A percentile compares a stretch with the other conserved stretches of the same genome.
Evolutionary conservation across 2,888 invertebrate genomes (phyloP).

Genomic region (Lepas anatifera): DNA sequence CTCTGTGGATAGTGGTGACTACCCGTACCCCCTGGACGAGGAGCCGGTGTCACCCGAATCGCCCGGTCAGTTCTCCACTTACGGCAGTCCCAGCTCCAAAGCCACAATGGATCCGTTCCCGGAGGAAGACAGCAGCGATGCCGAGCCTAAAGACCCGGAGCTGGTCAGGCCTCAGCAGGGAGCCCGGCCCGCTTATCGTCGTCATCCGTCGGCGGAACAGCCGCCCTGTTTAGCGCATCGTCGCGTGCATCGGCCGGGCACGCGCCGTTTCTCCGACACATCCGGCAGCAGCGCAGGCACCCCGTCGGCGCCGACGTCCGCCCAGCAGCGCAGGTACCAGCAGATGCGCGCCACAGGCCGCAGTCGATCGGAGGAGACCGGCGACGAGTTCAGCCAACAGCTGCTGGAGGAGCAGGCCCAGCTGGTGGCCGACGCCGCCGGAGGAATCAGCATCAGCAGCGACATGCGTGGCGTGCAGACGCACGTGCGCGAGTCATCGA

Average conservation of each 20-base stretch:
- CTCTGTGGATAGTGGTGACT: constrained; percentile 7
- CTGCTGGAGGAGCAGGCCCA: constrained; percentile 1
- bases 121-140: too few species aligned
- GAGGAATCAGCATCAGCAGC: not conserved
- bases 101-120: too few species aligned
- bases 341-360: not conserved
- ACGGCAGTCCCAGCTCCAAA: too few species aligned
- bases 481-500: not conserved
- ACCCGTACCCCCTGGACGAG: constrained; percentile 10
- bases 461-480: not conserved
- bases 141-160: too few species aligned
- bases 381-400: constrained; percentile 14
- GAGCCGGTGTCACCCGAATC: constrained; percentile 18
- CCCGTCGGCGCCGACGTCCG: constrained; percentile 12
- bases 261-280: too few species aligned
- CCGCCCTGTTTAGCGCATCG: not conserved
- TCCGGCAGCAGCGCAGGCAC: too few species aligned
- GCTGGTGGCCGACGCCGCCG: not conserved
- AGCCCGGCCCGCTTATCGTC: constrained; percentile 12
- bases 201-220: constrained; percentile 1
- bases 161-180: constrained; percentile 7
- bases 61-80: too few species aligned
- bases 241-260: not conserved
- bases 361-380: constrained; percentile 8
- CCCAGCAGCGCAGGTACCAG: not conserved